phyloP scores from a whole-genome alignment of 2,888 invertebrate species.

The Drosophila limbata region DNA sequence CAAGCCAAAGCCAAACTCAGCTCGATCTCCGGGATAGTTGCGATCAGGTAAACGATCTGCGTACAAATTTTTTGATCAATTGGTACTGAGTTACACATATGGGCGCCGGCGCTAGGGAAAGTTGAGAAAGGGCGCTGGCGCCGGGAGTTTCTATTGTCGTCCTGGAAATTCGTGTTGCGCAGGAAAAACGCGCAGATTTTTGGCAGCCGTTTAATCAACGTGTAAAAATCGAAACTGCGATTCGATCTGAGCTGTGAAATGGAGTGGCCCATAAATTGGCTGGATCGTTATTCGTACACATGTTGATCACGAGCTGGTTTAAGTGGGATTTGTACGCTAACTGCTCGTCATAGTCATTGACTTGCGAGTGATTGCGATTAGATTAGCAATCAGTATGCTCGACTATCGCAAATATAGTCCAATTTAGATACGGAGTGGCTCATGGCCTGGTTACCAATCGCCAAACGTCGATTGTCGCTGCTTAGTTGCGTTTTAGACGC shows the following conservation, averaged over 20 bases:
- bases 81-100: slow-evolving; percentile 62
- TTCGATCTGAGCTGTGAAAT: slow-evolving; percentile 3
- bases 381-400: slow-evolving; percentile 63
- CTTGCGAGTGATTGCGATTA: slow-evolving; percentile 52
- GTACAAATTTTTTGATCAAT: slow-evolving; percentile 57
- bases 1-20: slow-evolving; percentile 15
- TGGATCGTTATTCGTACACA: slow-evolving; percentile 23
- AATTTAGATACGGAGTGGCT: slow-evolving; percentile 63
- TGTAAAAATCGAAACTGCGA: slow-evolving; percentile 22
- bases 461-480: slow-evolving; percentile 8
- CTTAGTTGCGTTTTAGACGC: slow-evolving; percentile 64
- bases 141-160: slow-evolving; percentile 65
- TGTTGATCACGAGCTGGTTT: slow-evolving; percentile 11
- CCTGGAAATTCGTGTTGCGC: slow-evolving; percentile 41
- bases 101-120: slow-evolving; percentile 66
- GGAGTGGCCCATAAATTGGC: slow-evolving; percentile 52
- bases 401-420: slow-evolving; percentile 30
- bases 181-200: slow-evolving; percentile 70
- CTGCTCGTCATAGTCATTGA: slow-evolving; percentile 21
- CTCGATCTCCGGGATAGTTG: slow-evolving; percentile 9
- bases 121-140: slow-evolving; percentile 50
- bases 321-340: slow-evolving; percentile 1
- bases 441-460: slow-evolving; percentile 36
- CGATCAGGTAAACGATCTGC: slow-evolving; percentile 11
- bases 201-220: slow-evolving; percentile 59